Evolutionary conservation across 1,140 invertebrate genomes (phyloP), one percentile per base, ranked within the genome.

Genomic region (Harlomillsia oculata): DNA sequence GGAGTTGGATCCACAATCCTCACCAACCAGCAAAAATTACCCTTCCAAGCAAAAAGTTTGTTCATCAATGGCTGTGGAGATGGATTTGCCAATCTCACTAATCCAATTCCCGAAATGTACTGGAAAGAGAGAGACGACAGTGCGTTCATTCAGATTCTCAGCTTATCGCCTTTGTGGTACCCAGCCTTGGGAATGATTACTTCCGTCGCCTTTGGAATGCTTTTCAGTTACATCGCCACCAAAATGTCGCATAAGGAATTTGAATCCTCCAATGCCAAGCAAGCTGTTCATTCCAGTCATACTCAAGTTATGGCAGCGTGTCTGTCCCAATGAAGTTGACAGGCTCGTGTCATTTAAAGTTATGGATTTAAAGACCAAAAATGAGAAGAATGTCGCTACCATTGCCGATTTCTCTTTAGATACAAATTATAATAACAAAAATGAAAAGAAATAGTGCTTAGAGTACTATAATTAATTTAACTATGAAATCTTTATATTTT

Each of bases 101-200:
- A 29, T 2, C 25, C 21, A 3, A 16, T n/a, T n/a, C 18, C 59
- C 23, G 0, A 14, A 16, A 16, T 29, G 16, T 39, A 53, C 14
- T 64, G 59, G 59, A 61, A 61, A 26, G 56, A 64, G 23, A 5
- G 29, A 0, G 58, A 50, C 2, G 29, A 58, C 16, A 41, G 46
- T 30, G 40, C 9, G 6, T 13, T 55, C 1, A 58, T 53, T 0
- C 49, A 61, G 45, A 26, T 64, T 16, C 43, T 64, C 28, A 58
- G 50, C 5, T 30, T 64, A 5, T 59, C 51, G 26, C 34, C 49
- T 16, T 18, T 92, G 75, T 95, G 89, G 84, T 85, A 84, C 68
- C 77, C 80, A 8, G 78, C 81, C 0, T 69, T 87, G 34, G 87
- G 84, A 49, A 79, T 83, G 56, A 2, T 78, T 0, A 65, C 80